Conservation (phyloP, 2,797 vertebrate genomes). For the Botia kubotai region DNA sequence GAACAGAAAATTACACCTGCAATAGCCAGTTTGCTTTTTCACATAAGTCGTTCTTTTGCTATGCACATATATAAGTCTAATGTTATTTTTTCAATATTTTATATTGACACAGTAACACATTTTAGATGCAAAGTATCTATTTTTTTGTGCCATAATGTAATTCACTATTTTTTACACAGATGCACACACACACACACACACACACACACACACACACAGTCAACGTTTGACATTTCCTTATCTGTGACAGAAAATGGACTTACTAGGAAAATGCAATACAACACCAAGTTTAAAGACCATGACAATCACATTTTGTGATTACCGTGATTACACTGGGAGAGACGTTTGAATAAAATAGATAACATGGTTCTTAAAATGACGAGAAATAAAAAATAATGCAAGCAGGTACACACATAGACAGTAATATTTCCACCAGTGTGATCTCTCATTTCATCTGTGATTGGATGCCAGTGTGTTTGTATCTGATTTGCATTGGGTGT, state of each 20-base stretch:
- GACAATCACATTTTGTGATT: constrained; percentile 67
- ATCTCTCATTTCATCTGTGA: constrained; percentile 65
- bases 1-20: not conserved
- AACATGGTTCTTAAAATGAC: constrained; percentile 66
- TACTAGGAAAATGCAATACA: constrained; percentile 54
- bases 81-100: too few species aligned
- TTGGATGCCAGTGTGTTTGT: constrained; percentile 56
- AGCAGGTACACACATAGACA: constrained; percentile 65
- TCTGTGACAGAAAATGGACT: constrained; percentile 57
- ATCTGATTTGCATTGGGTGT: constrained; percentile 66
- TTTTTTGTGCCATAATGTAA: not conserved
- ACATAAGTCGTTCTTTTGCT: too few species aligned
- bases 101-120: too few species aligned
- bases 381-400: constrained; percentile 70
- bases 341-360: constrained; percentile 69
- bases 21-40: too few species aligned
- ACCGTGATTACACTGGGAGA: constrained; percentile 56
- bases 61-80: too few species aligned
- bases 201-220: constrained; percentile 24
- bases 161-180: not conserved
- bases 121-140: too few species aligned
- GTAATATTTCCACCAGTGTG: constrained; percentile 61
- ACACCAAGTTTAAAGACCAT: constrained; percentile 58
- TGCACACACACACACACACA: not conserved
- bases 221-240: constrained; percentile 41